These are phyloP conservation scores for Tenthredo scrophulariae DNA, from an alignment of 2,888 invertebrate genomes.

Conservation along the genomic window DNA sequence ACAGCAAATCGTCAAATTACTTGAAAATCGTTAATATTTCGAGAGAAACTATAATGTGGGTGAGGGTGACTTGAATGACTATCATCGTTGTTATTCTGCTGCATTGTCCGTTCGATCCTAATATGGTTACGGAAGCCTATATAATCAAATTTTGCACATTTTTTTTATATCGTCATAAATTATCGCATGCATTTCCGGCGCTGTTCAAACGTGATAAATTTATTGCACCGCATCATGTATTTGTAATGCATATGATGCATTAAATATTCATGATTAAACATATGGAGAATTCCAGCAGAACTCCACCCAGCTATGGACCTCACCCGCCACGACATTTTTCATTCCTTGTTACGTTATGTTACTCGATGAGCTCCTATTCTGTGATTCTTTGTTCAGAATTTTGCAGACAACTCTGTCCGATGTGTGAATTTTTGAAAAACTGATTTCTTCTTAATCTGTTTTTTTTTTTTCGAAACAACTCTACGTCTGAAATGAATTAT, in stretches of 20 bases:
- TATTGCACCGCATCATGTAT: background rate
- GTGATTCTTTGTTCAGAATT: too few species aligned
- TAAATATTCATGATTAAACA: background rate
- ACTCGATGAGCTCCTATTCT: too few species aligned
- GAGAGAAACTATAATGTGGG: background rate
- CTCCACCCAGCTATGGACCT: too few species aligned
- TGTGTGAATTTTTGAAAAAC: too few species aligned
- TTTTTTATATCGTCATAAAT: background rate
- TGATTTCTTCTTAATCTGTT: too few species aligned
- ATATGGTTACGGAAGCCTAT: background rate
- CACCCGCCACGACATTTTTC: too few species aligned
- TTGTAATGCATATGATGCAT: background rate
- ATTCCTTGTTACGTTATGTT: too few species aligned
- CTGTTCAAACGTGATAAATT: background rate
- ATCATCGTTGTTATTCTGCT: background rate
- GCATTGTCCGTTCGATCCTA: background rate
- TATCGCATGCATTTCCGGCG: background rate
- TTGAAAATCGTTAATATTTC: background rate
- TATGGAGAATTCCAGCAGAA: too few species aligned
- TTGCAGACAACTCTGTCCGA: too few species aligned
- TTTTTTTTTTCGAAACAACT: too few species aligned
- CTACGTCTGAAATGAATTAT: too few species aligned
- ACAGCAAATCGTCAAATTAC: background rate
- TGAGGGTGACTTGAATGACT: background rate
- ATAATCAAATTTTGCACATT: background rate